Percentiles rank a stretch among this genome's conserved stretches.
Conservation (phyloP, 1,140 invertebrate species). For the Heliconius hermathena region DNA sequence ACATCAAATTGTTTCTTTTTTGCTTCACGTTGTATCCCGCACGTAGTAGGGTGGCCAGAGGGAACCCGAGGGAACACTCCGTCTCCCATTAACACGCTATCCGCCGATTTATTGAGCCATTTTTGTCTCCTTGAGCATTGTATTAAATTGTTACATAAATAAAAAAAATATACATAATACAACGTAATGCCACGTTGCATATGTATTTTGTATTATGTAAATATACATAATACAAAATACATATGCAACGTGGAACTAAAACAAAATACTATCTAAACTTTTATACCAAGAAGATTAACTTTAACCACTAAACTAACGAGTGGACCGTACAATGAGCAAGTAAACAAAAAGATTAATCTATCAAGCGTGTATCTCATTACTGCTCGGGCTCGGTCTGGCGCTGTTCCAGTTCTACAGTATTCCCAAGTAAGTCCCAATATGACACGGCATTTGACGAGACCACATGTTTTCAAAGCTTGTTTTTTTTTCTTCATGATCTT, state of each 20-base stretch:
- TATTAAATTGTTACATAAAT: too few species aligned
- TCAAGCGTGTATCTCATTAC: constrained; percentile 14
- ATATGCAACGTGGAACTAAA: not conserved
- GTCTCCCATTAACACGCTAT: too few species aligned
- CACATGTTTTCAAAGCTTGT: not conserved
- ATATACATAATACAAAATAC: too few species aligned
- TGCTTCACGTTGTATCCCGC: too few species aligned
- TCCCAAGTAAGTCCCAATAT: not conserved
- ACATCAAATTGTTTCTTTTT: too few species aligned
- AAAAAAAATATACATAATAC: not conserved
- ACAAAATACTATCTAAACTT: not conserved
- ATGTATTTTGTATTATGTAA: too few species aligned
- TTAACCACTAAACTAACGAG: constrained; percentile 13
- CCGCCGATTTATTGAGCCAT: too few species aligned
- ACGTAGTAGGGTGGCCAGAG: too few species aligned
- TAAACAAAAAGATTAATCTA: constrained; percentile 5
- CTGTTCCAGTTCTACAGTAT: not conserved
- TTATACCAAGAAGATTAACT: not conserved
- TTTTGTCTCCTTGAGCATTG: too few species aligned
- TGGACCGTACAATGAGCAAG: not conserved
- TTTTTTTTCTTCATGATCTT: not conserved
- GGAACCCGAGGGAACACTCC: too few species aligned
- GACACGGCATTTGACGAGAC: not conserved
- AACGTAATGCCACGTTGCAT: too few species aligned
- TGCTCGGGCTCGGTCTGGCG: constrained; percentile 1